Conservation (phyloP, 2,888 invertebrate genomes). For the Drosophila parthenogenetica region DNA sequence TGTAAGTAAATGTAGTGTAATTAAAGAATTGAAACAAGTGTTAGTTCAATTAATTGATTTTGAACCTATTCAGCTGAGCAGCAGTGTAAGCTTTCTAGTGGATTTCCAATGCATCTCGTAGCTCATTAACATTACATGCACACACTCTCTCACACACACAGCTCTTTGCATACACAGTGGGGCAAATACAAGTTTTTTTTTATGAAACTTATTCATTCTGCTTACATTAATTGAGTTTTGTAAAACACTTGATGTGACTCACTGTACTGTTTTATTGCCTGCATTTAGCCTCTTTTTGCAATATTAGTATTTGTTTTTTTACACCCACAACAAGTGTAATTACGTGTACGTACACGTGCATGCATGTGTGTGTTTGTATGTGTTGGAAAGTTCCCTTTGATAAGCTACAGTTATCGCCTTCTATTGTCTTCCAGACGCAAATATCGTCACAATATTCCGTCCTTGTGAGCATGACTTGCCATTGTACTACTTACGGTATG, state of each 20-base stretch:
- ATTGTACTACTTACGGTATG: neutral
- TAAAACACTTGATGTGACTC: neutral
- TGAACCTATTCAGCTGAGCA: no score
- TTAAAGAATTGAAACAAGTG: no score
- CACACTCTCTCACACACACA: neutral
- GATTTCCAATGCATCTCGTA: no score
- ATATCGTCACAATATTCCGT: conserved; percentile 31
- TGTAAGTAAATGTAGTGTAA: neutral
- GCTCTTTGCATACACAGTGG: neutral
- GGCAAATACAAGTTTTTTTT: neutral
- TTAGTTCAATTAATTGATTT: no score
- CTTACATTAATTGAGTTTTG: neutral
- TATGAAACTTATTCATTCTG: neutral
- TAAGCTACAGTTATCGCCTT: conserved; percentile 38
- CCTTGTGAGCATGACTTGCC: conserved; percentile 56
- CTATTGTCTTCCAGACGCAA: conserved; percentile 30
- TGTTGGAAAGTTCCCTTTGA: conserved; percentile 10
- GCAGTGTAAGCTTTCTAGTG: no score
- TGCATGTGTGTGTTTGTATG: neutral
- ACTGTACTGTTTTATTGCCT: no score
- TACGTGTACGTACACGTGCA: neutral
- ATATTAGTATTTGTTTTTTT: neutral
- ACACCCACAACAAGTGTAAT: neutral
- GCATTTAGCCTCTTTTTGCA: neutral
- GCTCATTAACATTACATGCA: neutral